These are phyloP conservation scores for Apotomis betuletana DNA, from an alignment of 2,888 invertebrate species.

Conservation along the genomic window DNA sequence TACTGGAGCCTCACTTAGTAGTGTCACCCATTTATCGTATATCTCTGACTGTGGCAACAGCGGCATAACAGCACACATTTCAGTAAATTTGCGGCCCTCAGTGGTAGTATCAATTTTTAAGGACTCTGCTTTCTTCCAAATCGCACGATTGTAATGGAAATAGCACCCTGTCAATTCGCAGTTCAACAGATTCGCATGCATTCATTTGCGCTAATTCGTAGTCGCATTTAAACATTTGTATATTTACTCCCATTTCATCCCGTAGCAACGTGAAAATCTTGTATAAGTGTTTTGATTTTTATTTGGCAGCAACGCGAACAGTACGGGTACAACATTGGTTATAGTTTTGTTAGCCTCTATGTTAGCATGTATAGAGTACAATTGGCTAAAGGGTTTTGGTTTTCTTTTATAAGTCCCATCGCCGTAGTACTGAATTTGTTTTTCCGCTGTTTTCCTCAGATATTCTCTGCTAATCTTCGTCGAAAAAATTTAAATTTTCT, in stretches of 20 bases:
- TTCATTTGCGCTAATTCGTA: constrained; percentile 6
- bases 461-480: constrained; percentile 1
- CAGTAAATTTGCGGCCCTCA: constrained; percentile 13
- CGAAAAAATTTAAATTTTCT: background rate
- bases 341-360: background rate
- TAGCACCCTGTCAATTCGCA: background rate
- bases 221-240: background rate
- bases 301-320: constrained; percentile 23
- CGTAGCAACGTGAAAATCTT: constrained; percentile 10
- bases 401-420: background rate
- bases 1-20: background rate
- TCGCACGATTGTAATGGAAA: constrained; percentile 1
- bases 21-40: background rate
- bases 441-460: background rate
- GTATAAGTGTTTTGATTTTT: constrained; percentile 20
- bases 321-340: constrained; percentile 29
- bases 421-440: constrained; percentile 4
- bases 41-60: constrained; percentile 10
- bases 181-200: background rate
- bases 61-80: constrained; percentile 10
- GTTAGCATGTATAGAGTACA: constrained; percentile 2
- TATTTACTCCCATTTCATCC: constrained; percentile 21
- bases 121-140: constrained; percentile 1
- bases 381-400: constrained; percentile 13
- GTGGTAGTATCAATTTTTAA: background rate